A percentile compares a stretch with the other conserved stretches of the same genome.
Evolutionary conservation across 2,113 vertebrate species (phyloP).

Genomic region (Rhizomys pruinosus): DNA sequence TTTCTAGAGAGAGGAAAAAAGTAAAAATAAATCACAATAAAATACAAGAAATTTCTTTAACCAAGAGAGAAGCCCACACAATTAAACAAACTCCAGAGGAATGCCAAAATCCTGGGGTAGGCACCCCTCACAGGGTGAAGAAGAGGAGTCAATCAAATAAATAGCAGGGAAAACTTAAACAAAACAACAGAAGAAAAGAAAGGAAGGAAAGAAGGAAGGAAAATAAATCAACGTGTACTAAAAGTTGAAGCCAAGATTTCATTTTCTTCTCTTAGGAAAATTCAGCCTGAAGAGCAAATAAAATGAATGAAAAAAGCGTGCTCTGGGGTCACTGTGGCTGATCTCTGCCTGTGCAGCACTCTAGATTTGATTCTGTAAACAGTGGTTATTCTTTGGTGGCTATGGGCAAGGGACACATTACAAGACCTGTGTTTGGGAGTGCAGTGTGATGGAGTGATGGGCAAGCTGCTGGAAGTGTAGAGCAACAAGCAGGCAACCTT

Average conservation of each 20-base stretch:
- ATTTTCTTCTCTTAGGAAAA: not conserved
- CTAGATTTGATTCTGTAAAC: not conserved
- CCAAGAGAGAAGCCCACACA: not conserved
- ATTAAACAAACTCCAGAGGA: not conserved
- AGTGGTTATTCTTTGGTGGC: not conserved
- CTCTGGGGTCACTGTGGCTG: not conserved
- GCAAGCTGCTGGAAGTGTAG: not conserved
- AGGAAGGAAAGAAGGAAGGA: not conserved
- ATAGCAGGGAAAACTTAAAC: not conserved
- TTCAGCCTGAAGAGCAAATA: not conserved
- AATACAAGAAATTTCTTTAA: conserved; percentile 12
- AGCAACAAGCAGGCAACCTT: not conserved
- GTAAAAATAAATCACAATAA: conserved; percentile 29
- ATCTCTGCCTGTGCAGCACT: not conserved
- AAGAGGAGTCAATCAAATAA: not conserved
- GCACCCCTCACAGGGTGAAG: not conserved
- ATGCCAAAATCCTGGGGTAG: not conserved
- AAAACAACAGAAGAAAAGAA: not conserved
- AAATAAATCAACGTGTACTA: not conserved
- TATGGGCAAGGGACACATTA: not conserved
- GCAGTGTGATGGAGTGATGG: not conserved
- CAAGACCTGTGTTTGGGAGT: not conserved
- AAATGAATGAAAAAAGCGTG: not conserved
- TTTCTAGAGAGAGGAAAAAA: not conserved
- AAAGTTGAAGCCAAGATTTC: not conserved